Percentiles rank a stretch among this genome's conserved stretches.
phyloP scores from a whole-genome alignment of 2,113 vertebrate genomes.

The Cyanoderma ruficeps region DNA sequence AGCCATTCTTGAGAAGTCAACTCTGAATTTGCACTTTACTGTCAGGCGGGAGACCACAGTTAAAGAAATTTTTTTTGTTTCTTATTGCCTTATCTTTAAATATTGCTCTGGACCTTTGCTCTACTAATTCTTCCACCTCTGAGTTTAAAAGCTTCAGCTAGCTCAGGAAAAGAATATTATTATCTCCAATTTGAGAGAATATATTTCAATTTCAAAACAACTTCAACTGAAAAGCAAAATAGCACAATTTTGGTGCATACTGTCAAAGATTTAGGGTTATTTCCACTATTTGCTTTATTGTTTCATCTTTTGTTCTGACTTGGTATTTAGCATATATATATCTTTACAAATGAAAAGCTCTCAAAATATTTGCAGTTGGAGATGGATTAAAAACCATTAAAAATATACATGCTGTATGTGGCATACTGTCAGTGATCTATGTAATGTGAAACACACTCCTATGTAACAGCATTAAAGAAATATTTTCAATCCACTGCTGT shows the following conservation, averaged over 20 bases:
- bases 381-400: not conserved
- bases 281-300: not conserved
- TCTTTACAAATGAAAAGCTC: not conserved
- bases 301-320: not conserved
- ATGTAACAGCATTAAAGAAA: not conserved
- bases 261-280: not conserved
- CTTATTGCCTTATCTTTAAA: not conserved
- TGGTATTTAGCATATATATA: not conserved
- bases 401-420: not conserved
- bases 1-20: not conserved
- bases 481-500: not conserved
- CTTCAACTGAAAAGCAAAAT: not conserved
- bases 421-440: not conserved
- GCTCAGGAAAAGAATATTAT: not conserved
- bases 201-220: not conserved
- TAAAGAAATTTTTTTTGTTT: not conserved
- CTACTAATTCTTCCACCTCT: not conserved
- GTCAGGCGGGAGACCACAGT: not conserved
- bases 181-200: not conserved
- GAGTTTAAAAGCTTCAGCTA: not conserved
- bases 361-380: not conserved
- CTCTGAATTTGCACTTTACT: not conserved
- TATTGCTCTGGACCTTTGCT: not conserved
- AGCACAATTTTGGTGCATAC: not conserved
- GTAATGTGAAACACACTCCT: not conserved